phyloP scores from a whole-genome alignment of 1,140 invertebrate genomes.

The Tetranychus cinnabarinus region DNA sequence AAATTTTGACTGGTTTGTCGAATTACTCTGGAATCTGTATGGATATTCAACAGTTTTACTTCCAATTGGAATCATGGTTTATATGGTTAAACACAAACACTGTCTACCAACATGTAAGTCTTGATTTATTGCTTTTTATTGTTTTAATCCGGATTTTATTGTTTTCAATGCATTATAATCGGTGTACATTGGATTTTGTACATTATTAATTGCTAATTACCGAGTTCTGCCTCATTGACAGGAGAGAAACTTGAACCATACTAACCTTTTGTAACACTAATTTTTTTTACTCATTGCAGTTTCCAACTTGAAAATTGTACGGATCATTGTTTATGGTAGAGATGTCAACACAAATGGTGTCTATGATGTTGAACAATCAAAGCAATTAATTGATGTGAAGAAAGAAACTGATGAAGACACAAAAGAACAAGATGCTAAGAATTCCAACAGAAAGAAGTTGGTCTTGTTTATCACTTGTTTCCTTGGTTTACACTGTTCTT shows the following conservation, averaged over 20 bases:
- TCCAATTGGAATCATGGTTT: slow-evolving; percentile 58
- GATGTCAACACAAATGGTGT: not conserved
- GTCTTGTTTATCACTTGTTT: slow-evolving; percentile 33
- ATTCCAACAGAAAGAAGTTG: not conserved
- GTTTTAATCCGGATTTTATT: not conserved
- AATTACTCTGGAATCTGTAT: slow-evolving; percentile 42
- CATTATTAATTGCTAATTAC: too few relatives aligned
- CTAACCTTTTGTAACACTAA: not conserved
- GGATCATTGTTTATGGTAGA: slow-evolving; percentile 10
- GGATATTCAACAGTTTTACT: slow-evolving; percentile 71
- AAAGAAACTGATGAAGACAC: not conserved
- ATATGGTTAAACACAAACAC: slow-evolving; percentile 50
- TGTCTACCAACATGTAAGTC: slow-evolving; percentile 54
- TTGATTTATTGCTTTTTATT: not conserved
- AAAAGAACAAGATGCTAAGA: not conserved
- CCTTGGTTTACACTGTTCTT: slow-evolving; percentile 61
- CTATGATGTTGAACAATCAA: not conserved
- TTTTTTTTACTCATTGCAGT: not conserved
- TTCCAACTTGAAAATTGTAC: not conserved
- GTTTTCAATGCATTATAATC: too few relatives aligned
- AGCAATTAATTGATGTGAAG: not conserved
- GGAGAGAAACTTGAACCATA: too few relatives aligned
- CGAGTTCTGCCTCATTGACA: too few relatives aligned
- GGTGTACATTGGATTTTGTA: too few relatives aligned
- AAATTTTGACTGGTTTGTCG: slow-evolving; percentile 37